Percentiles rank a stretch among this genome's conserved stretches.
Conservation (phyloP, 2,797 vertebrate genomes). For the Sternotherus odoratus region DNA sequence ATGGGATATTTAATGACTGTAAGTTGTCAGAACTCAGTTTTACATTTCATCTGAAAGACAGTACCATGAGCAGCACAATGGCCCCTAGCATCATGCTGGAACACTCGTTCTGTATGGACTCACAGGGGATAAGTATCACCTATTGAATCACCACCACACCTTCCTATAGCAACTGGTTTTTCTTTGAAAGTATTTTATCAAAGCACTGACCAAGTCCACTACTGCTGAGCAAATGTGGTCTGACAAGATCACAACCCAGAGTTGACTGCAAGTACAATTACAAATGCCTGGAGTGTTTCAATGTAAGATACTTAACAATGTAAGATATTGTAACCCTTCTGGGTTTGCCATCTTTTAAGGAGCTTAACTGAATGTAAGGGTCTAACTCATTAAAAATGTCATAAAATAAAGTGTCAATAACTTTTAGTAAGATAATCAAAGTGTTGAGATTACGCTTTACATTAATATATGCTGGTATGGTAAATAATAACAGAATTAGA, state of each 20-base stretch:
- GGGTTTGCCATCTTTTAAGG: background rate
- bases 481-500: background rate
- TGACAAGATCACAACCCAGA: constrained; percentile 19
- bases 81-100: constrained; percentile 44
- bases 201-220: background rate
- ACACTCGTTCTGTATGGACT: background rate
- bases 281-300: background rate
- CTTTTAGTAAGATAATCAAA: constrained; percentile 6
- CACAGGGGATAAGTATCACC: background rate
- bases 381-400: background rate
- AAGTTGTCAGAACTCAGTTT: constrained; percentile 75
- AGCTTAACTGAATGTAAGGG: background rate
- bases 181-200: constrained; percentile 7
- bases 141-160: constrained; percentile 2
- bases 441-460: background rate
- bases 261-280: background rate
- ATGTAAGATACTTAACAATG: background rate
- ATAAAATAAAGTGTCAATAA: constrained; percentile 16
- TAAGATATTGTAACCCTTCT: background rate
- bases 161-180: constrained; percentile 34
- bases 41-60: constrained; percentile 70
- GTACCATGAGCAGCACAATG: constrained; percentile 55
- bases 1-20: constrained; percentile 76
- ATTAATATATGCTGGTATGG: background rate
- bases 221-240: constrained; percentile 31